phyloP scores from a whole-genome alignment of 2,113 vertebrate species.

The Callipepla squamata region DNA sequence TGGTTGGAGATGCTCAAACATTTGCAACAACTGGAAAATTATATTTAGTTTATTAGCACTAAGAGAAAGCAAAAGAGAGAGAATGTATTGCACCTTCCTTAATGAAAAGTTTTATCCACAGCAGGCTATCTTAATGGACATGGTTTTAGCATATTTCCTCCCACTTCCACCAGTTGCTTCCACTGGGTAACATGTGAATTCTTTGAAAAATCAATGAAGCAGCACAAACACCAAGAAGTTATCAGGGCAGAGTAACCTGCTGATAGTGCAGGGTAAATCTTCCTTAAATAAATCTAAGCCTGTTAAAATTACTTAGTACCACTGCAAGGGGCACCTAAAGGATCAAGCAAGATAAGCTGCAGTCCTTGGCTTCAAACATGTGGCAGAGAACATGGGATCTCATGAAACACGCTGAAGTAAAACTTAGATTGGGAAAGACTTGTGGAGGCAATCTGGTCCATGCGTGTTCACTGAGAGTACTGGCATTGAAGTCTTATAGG shows the following conservation, averaged over 20 bases:
- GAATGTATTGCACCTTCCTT: neutral
- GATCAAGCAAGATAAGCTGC: neutral
- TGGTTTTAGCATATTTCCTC: neutral
- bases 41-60: neutral
- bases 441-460: neutral
- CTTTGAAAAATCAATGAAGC: neutral
- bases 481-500: neutral
- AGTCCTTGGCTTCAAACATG: too few relatives aligned
- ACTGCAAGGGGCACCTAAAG: neutral
- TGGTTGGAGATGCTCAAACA: neutral
- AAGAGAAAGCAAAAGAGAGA: neutral
- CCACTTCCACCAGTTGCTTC: neutral
- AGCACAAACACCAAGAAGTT: neutral
- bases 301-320: neutral
- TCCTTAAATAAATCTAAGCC: neutral
- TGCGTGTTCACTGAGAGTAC: accelerated
- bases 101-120: neutral
- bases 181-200: neutral
- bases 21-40: neutral
- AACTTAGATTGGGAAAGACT: neutral
- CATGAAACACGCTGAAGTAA: neutral
- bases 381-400: neutral
- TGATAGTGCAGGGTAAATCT: neutral
- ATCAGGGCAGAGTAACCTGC: neutral
- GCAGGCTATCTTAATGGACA: neutral